Evolutionary conservation across 2,113 vertebrate genomes (phyloP).

Genomic region (Anser cygnoides): DNA sequence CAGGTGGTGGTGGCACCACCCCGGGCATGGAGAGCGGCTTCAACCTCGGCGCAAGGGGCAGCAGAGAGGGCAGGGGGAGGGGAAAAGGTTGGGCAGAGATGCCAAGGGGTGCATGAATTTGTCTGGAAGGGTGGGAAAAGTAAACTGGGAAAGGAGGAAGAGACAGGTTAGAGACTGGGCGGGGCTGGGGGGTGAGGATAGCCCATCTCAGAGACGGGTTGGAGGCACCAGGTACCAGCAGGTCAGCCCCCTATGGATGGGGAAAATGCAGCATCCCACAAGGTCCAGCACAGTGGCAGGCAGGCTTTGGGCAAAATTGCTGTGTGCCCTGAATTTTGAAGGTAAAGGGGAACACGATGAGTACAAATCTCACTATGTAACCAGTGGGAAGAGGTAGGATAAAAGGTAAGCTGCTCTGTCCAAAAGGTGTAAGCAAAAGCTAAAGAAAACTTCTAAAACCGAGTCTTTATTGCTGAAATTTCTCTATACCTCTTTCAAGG

Average conservation of each 20-base stretch:
- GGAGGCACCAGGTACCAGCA: not conserved
- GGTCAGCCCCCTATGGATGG: rapidly evolving
- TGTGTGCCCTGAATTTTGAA: not conserved
- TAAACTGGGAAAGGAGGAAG: not conserved
- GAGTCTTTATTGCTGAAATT: not conserved
- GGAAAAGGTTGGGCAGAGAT: not conserved
- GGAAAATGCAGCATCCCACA: not conserved
- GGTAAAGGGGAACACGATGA: rapidly evolving
- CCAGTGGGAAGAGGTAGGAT: not conserved
- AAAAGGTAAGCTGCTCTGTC: not conserved
- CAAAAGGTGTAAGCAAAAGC: not conserved
- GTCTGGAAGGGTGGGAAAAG: not conserved
- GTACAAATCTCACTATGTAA: constrained; percentile 28
- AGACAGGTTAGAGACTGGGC: not conserved
- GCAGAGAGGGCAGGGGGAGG: not conserved
- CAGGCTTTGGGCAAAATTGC: not conserved
- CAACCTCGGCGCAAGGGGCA: not conserved
- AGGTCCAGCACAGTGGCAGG: not conserved
- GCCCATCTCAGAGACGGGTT: not conserved
- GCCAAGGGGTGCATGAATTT: not conserved
- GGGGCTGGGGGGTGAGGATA: not conserved
- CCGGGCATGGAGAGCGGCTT: not conserved
- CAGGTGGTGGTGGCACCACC: not conserved
- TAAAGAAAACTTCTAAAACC: constrained; percentile 12
- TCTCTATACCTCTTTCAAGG: not conserved